Percentiles rank a stretch among this genome's conserved stretches.
Evolutionary conservation across 2,797 vertebrate species (phyloP).

Genomic region (Sylvia borin): DNA sequence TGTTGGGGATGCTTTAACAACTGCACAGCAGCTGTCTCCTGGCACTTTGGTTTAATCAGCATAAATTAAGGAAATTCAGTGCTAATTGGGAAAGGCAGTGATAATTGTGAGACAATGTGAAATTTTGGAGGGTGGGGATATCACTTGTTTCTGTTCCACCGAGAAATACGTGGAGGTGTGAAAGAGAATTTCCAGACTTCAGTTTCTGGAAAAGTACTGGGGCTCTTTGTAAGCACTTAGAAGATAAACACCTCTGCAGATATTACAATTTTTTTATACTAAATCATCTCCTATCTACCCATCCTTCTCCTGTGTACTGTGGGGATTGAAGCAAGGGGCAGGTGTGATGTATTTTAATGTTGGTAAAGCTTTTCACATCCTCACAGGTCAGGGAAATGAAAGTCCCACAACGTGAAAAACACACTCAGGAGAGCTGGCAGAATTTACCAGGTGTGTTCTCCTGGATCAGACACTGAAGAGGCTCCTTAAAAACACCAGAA

Average conservation of each 20-base stretch:
- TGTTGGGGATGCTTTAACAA: neutral
- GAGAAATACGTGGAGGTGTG: neutral
- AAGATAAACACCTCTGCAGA: neutral
- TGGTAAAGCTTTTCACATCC: neutral
- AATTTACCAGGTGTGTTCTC: neutral
- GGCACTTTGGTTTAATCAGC: neutral
- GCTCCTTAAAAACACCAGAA: neutral
- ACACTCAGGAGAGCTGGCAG: neutral
- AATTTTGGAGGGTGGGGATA: neutral
- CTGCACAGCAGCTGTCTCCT: neutral
- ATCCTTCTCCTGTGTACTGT: neutral
- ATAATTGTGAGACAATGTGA: neutral
- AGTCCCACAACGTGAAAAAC: neutral
- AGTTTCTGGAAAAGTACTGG: neutral
- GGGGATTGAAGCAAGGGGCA: neutral
- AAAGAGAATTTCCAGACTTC: neutral
- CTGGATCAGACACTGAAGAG: neutral
- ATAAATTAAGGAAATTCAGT: neutral
- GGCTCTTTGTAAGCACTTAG: neutral
- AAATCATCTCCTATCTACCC: neutral
- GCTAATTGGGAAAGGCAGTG: neutral
- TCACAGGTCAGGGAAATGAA: neutral
- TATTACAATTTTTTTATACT: accelerated
- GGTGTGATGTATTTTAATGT: neutral
- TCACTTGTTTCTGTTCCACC: neutral